Percentiles rank a stretch among this genome's conserved stretches.
Conservation (phyloP, 2,113 vertebrate genomes). For the Caloenas nicobarica region DNA sequence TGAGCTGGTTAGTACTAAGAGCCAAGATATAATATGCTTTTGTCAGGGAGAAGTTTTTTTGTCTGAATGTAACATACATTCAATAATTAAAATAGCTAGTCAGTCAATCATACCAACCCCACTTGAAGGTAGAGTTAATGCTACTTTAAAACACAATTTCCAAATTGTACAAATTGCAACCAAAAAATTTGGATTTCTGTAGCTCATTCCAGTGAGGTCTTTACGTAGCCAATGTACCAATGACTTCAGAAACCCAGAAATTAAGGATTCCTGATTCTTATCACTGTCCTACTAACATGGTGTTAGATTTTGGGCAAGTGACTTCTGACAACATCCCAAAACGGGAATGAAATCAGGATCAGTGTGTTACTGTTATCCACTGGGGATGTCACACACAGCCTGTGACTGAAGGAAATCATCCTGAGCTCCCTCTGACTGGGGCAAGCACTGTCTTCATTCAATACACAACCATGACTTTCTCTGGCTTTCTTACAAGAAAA, state of each 20-base stretch:
- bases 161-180: background rate
- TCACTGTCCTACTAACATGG: background rate
- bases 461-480: background rate
- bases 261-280: background rate
- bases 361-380: background rate
- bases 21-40: constrained; percentile 66
- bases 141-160: background rate
- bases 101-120: background rate
- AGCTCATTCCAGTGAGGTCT: background rate
- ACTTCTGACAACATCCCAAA: background rate
- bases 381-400: background rate
- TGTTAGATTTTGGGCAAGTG: background rate
- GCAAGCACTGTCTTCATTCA: background rate
- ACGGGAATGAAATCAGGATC: background rate
- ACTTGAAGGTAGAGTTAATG: background rate
- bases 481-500: background rate
- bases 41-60: constrained; percentile 51
- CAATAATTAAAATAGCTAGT: constrained; percentile 33
- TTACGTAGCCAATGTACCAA: background rate
- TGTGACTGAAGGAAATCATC: background rate
- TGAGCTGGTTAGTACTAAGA: constrained; percentile 46
- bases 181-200: background rate
- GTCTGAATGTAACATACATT: background rate
- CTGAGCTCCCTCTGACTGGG: background rate
- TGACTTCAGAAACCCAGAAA: background rate